Evolutionary conservation across 2,113 vertebrate genomes (phyloP), one percentile per base, ranked within the genome.

Genomic region (Lichenostomus cassidix): DNA sequence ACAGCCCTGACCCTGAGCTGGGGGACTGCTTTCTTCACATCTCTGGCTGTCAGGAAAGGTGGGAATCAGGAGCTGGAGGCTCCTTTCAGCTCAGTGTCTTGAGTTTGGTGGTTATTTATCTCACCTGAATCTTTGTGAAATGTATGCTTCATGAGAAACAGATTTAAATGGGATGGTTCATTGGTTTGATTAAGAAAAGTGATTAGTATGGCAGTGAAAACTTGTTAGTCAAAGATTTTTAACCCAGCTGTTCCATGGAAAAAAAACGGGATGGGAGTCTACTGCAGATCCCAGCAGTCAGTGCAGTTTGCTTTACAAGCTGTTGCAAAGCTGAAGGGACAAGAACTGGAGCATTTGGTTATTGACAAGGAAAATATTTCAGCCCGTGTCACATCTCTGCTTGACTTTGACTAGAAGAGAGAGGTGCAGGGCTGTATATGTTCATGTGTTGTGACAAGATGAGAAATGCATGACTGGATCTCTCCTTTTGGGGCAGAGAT

Each of bases 171-270:
- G 73, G n/a, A 71, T 68, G 83, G 42, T 89, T 94, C 77, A 68
- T 87, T 94, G 83, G 55, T 94, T 94, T 95, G 91, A 84, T 84
- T 84, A 84, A 71, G 68, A 77, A 71, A 87, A 92, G 65, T 71
- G 50, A 84, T 94, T 89, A 92, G 65, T 83, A 39, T 49, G 65
- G 83, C 49, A 79, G n/a, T 63, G 76, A 84, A 89, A 94, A 88
- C 25, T 63, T 84, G n/a, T 94, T 92, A 92, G 83, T 94, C 73
- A 92, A 95, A 91, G 77, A 89, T 89, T 92, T 93, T 94, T 89
- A 95, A 96, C 53, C 80, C 89, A 96, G 62, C 44, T 95, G 91
- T 84, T 94, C 20, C 9, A 11, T 79, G 39, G 27, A 4, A 41
- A 37, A 10, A 33, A 33, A 27, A 68, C 73, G 2, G 3, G 59